phyloP scores from a whole-genome alignment of 2,113 vertebrate species.

The Formicarius rufipectus region DNA sequence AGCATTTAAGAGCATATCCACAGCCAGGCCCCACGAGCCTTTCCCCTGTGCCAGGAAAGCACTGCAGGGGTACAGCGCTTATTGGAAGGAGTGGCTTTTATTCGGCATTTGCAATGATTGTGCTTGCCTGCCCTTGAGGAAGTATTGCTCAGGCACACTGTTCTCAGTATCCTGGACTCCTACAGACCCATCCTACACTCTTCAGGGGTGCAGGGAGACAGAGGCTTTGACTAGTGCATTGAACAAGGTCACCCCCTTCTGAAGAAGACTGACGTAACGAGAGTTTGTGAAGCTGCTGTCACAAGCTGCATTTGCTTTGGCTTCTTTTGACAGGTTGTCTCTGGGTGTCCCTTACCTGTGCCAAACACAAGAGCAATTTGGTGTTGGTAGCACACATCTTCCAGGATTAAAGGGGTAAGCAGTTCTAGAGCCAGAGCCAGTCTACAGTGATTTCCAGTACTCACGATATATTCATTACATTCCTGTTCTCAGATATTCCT shows the following conservation, averaged over 20 bases:
- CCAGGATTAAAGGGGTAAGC: fast-evolving
- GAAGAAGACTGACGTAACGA: fast-evolving
- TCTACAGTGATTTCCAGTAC: not conserved
- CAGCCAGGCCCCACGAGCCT: not conserved
- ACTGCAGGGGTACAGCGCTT: fast-evolving
- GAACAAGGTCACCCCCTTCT: not conserved
- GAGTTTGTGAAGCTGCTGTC: not conserved
- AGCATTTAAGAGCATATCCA: not conserved
- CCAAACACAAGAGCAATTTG: not conserved
- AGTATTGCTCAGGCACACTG: fast-evolving
- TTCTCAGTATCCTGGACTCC: not conserved
- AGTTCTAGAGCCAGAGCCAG: not conserved
- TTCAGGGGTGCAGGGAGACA: not conserved
- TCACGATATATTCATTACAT: not conserved
- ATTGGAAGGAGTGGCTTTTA: fast-evolving
- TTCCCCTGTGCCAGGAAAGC: not conserved
- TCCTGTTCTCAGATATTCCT: not conserved
- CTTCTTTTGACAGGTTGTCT: not conserved
- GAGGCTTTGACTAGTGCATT: not conserved
- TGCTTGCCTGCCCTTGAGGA: fast-evolving
- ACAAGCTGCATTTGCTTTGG: not conserved
- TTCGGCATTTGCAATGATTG: not conserved
- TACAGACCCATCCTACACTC: not conserved
- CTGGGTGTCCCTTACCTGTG: not conserved
- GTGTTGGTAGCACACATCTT: not conserved